phyloP scores from a whole-genome alignment of 1,140 invertebrate species.

The Drosophila parabipectinata region DNA sequence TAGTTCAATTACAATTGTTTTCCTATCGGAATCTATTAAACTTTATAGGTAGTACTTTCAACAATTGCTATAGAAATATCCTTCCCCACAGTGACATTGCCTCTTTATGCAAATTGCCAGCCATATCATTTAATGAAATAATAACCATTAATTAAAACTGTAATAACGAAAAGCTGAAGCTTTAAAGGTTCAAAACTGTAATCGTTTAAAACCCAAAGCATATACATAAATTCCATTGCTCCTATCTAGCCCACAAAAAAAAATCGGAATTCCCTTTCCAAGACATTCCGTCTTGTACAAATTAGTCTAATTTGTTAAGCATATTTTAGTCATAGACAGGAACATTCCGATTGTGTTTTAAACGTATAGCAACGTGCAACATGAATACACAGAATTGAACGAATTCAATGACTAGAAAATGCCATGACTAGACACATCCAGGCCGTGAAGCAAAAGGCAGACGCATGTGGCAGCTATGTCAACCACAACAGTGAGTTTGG shows the following conservation, averaged over 20 bases:
- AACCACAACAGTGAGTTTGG: conserved; percentile 23
- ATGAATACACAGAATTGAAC: conserved; percentile 31
- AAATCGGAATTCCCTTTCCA: not conserved
- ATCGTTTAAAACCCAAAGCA: not conserved
- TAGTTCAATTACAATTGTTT: too few relatives aligned
- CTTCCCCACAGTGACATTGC: too few relatives aligned
- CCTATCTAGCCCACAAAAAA: not conserved
- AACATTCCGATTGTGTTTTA: not conserved
- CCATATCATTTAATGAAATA: too few relatives aligned
- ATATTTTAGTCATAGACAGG: conserved; percentile 1
- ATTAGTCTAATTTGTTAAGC: not conserved
- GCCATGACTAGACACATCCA: conserved; percentile 31
- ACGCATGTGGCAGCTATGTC: conserved; percentile 26
- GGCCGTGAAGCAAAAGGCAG: conserved; percentile 10
- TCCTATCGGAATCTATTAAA: too few relatives aligned
- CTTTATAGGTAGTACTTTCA: too few relatives aligned
- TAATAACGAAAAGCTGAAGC: too few relatives aligned
- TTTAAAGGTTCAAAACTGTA: too few relatives aligned
- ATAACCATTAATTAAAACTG: too few relatives aligned
- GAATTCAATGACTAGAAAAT: conserved; percentile 23
- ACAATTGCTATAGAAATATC: too few relatives aligned
- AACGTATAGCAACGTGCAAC: not conserved
- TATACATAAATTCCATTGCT: too few relatives aligned
- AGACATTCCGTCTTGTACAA: not conserved
- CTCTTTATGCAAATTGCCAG: too few relatives aligned